phyloP scores from a whole-genome alignment of 2,113 vertebrate genomes.

The Tupaia chinensis region DNA sequence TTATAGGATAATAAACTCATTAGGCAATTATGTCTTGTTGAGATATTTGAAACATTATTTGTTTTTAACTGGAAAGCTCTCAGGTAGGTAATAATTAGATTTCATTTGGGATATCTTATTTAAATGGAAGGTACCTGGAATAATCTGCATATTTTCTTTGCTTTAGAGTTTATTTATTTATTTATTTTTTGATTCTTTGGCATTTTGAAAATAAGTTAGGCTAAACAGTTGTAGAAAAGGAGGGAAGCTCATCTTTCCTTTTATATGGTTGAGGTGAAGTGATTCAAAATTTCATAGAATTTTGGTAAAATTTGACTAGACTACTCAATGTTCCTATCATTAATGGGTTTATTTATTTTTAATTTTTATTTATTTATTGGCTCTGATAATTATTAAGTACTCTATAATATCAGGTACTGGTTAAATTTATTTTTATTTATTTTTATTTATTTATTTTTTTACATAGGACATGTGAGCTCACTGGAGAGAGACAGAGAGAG shows the following conservation, averaged over 20 bases:
- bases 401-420: slow-evolving; percentile 17
- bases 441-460: no score
- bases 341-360: neutral
- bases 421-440: neutral
- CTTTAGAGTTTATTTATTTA: neutral
- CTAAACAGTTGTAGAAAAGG: slow-evolving; percentile 29
- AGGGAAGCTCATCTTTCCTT: neutral
- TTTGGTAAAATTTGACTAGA: slow-evolving; percentile 45
- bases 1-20: slow-evolving; percentile 81
- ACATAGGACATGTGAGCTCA: no score
- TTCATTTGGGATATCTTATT: slow-evolving; percentile 58
- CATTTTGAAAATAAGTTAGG: slow-evolving; percentile 59
- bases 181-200: slow-evolving; percentile 18
- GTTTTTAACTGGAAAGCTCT: slow-evolving; percentile 71
- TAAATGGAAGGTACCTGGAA: slow-evolving; percentile 56
- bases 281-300: slow-evolving; percentile 21
- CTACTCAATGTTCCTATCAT: neutral
- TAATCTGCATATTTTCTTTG: slow-evolving; percentile 49
- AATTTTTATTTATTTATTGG: neutral
- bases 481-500: no score
- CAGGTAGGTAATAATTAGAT: slow-evolving; percentile 66
- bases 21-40: slow-evolving; percentile 78
- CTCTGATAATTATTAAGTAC: slow-evolving; percentile 7
- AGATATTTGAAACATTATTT: slow-evolving; percentile 75
- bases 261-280: slow-evolving; percentile 9